Percentiles rank a stretch among this genome's conserved stretches.
Evolutionary conservation across 2,797 vertebrate species (phyloP).

Genomic region (Hoplostethus mediterraneus): DNA sequence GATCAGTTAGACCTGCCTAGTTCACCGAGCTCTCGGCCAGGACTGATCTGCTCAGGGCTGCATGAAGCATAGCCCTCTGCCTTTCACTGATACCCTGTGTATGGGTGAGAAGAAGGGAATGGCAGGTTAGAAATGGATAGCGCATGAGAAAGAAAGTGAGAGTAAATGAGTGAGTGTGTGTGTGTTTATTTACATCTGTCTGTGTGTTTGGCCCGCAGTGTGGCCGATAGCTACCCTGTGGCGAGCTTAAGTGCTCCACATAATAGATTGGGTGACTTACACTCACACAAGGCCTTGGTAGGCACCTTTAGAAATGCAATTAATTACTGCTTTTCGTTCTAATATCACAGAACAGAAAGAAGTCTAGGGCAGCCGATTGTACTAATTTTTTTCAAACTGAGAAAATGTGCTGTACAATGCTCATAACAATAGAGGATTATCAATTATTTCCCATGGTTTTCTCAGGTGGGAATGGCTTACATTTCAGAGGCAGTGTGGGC

Average conservation of each 20-base stretch:
- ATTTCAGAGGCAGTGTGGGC: constrained; percentile 45
- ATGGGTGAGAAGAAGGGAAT: constrained; percentile 36
- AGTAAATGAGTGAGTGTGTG: background rate
- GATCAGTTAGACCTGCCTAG: constrained; percentile 67
- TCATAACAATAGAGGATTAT: constrained; percentile 46
- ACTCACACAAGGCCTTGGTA: background rate
- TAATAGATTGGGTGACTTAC: constrained; percentile 1
- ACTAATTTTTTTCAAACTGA: constrained; percentile 9
- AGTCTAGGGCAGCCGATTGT: constrained; percentile 11
- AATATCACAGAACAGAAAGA: constrained; percentile 24
- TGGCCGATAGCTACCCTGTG: background rate
- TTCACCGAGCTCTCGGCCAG: constrained; percentile 71
- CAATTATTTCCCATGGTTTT: constrained; percentile 46
- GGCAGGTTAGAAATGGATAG: constrained; percentile 12
- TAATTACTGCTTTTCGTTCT: constrained; percentile 29
- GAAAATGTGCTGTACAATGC: constrained; percentile 24
- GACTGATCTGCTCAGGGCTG: constrained; percentile 59
- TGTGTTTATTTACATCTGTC: background rate
- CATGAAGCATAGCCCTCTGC: constrained; percentile 60
- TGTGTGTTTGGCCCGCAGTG: background rate
- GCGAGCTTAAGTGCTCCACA: background rate
- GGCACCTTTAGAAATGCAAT: constrained; percentile 2
- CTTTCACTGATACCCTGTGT: constrained; percentile 42
- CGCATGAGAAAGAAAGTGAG: background rate
- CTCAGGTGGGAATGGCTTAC: constrained; percentile 55